Evolutionary conservation across 2,888 invertebrate species (phyloP), one percentile per base, ranked within the genome.

Genomic region (Orgyia antiqua): DNA sequence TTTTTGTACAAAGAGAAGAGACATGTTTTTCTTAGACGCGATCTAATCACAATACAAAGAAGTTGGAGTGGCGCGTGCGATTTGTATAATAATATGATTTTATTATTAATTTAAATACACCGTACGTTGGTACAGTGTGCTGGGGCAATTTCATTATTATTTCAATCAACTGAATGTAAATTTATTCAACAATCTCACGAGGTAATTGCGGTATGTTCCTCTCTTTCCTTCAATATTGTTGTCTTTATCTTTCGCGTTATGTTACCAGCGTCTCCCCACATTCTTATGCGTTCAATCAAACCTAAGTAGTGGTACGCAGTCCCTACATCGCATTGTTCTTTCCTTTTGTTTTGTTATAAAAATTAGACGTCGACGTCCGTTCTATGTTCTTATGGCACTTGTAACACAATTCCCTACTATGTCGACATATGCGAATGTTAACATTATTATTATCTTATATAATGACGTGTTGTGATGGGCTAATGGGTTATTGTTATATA

Each of bases 131-230:
- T 68, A 62, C 69, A 78, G 77, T 72, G 68, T 77, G 74, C 77
- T 68, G 73, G 70, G 78, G 82, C 83, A 84, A 84, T 83, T 83
- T 86, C 86, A 84, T 86, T 84, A 86, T 84, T 86, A 86, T 86
- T 86, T 86, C 86, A 86, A 84, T 86, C 86, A 84, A 80, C 78
- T 78, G 73, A 83, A 86, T 84, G 86, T 84, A 84, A 84, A 86
- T 86, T 83, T 86, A 86, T 86, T 86, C 86, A 82, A 84, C 83
- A 84, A 83, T 86, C 84, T 84, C 82, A 82, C 77, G 74, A 75
- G 80, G 84, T 86, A 84, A 86, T 86, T 84, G 84, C 82, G 78
- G 68, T 73, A 57, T 54, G 50, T 58, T 44, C 56, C 46, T 74
- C 75, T 58, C 71, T 39, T 54, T 76, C 65, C 42, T 27, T 27